Base-by-base conservation (phyloP, 1,140 invertebrate genomes). In the Phocides pigmalion region DNA sequence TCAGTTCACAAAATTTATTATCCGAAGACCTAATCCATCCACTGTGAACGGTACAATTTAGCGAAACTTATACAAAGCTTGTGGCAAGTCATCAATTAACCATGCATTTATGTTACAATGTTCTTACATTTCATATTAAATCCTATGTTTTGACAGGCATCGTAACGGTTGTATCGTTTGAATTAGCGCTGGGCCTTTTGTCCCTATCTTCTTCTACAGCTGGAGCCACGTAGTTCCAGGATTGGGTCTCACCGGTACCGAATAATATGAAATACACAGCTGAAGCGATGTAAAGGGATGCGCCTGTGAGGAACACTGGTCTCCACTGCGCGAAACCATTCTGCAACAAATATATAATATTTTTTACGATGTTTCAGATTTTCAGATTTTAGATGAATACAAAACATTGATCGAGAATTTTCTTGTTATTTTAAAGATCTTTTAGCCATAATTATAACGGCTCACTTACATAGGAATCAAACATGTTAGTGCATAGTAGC, bases 321-420 rank as follows among this genome's bases (percentile, higher is more conserved):
- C 95, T 93, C 97, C 97, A 98, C 72, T 96, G 93, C 59, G 94
- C 93, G 17, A 96, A 91, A 0, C 95, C 95, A 79, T 96, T 95
- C 96, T 97, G 83, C 53, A 92, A 78, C n/a, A 37, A 54, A 42
- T 25, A 35, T 42, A 47, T 51, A 37, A 65, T 11, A 56, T 12
- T 12, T 28, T 61, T 63, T 47, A 65, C 25, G 11, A n/a, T n/a
- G n/a, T n/a, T n/a, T n/a, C n/a, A n/a, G n/a, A 22, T 22, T 22
- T 22, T 22, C 20, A 22, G 20, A 22, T 3, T 22, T 22, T 22
- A 22, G 2, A 22, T 22, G n/a, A n/a, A n/a, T n/a, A n/a, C n/a
- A n/a, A n/a, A n/a, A n/a, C n/a, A n/a, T n/a, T n/a, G n/a, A n/a
- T n/a, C n/a, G n/a, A n/a, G n/a, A n/a, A n/a, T n/a, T n/a, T n/a